Percentiles rank a stretch among this genome's conserved stretches.
Evolutionary conservation across 2,113 vertebrate species (phyloP).

Genomic region (Calidris pugnax): DNA sequence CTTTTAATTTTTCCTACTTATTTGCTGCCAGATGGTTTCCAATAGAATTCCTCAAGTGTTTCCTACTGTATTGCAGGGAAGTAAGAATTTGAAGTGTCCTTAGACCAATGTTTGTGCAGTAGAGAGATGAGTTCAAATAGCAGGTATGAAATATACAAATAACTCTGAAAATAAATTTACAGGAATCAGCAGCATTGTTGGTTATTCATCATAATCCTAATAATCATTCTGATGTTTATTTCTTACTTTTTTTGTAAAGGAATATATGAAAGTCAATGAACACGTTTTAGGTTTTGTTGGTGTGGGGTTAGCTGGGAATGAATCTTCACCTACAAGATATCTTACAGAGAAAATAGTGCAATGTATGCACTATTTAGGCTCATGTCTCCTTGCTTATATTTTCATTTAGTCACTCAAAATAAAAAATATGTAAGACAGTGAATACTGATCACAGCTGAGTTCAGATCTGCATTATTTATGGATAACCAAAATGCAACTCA

Average conservation of each 20-base stretch:
- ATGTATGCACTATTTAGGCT: neutral
- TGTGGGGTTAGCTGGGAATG: neutral
- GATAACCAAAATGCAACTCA: neutral
- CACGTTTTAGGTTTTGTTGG: neutral
- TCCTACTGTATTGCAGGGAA: neutral
- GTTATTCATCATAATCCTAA: neutral
- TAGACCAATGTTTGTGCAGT: neutral
- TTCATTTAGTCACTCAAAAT: neutral
- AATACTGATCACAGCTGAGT: neutral
- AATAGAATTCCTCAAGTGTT: slow-evolving; percentile 27
- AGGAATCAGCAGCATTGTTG: neutral
- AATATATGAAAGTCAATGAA: neutral
- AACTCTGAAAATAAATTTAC: neutral
- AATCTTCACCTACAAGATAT: neutral
- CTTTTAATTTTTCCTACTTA: slow-evolving; percentile 36
- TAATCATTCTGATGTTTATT: neutral
- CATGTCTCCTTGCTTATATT: neutral
- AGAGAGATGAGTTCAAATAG: neutral
- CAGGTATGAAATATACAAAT: neutral
- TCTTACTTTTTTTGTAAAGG: neutral
- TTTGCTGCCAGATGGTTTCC: slow-evolving; percentile 40
- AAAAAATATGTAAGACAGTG: neutral
- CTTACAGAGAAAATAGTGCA: neutral
- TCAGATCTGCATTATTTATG: slow-evolving; percentile 20
- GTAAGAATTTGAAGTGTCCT: neutral